phyloP scores from a whole-genome alignment of 2,888 invertebrate genomes.

The Tiliacea aurago region DNA sequence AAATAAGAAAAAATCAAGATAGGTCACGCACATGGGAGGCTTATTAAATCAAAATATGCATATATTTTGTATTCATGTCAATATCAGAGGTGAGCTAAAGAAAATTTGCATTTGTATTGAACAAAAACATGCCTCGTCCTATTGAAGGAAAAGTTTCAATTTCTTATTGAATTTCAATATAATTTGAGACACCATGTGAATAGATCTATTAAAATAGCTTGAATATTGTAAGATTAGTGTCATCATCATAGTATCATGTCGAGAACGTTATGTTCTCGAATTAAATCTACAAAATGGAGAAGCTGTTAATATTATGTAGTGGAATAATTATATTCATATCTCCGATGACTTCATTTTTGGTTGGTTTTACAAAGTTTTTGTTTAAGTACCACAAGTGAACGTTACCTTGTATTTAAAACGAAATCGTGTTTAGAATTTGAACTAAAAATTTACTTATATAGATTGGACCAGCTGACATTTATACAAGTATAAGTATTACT shows the following conservation, averaged over 20 bases:
- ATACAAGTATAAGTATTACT: too few relatives aligned
- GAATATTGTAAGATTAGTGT: neutral
- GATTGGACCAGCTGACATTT: neutral
- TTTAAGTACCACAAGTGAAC: neutral
- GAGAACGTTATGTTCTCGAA: too few relatives aligned
- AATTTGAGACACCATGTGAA: neutral
- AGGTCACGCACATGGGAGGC: slow-evolving; percentile 54
- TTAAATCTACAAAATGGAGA: too few relatives aligned
- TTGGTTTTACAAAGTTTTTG: neutral
- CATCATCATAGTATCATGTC: too few relatives aligned
- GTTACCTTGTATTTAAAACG: too few relatives aligned
- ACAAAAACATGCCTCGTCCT: slow-evolving; percentile 25
- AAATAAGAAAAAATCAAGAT: slow-evolving; percentile 60
- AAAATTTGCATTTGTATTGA: slow-evolving; percentile 52
- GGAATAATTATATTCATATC: too few relatives aligned
- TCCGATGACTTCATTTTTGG: too few relatives aligned
- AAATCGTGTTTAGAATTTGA: neutral
- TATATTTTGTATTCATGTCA: slow-evolving; percentile 49
- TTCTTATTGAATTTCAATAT: slow-evolving; percentile 24
- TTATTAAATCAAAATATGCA: slow-evolving; percentile 62
- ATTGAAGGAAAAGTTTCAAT: slow-evolving; percentile 11
- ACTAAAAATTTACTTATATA: neutral
- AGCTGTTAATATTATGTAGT: too few relatives aligned
- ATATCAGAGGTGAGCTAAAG: slow-evolving; percentile 27
- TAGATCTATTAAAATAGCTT: slow-evolving; percentile 3